Evolutionary conservation across 2,888 invertebrate species (phyloP), one percentile per base, ranked within the genome.

Genomic region (Amiota communis): DNA sequence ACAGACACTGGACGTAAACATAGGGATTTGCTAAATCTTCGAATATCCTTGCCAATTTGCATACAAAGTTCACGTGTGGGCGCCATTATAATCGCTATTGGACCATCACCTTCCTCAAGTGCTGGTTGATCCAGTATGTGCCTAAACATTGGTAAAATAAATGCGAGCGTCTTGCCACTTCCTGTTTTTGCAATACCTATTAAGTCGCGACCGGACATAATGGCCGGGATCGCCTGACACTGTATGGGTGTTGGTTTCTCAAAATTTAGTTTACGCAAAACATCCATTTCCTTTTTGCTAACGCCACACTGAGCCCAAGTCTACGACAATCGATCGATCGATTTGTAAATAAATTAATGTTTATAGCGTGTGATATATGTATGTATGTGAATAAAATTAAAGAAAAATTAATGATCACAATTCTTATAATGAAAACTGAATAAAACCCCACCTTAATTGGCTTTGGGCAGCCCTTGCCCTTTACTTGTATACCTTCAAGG

Each of bases 101-200:
- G 99, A 1, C 99, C 99, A 86, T 99, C 99, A 0, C 96, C 96
- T 86, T 98, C 98, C 82, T 97, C 97, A n/a, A 99, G 88, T 0
- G 95, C 92, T 0, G 96, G 93, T 88, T 99, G 99, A 89, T 99
- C 99, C 74, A 98, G 90, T 47, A 99, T 97, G 86, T 99, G 99
- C 8, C 93, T 91, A 90, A 99, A 97, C 98, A 99, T 98, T 0
- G 99, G 99, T 74, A 99, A 90, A 74, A 99, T 93, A 90, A 99
- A 99, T 0, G 99, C 99, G 70, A 99, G 90, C 0, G 99, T 99
- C 91, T 99, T 99, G 49, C 99, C 99, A 87, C 98, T 98, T 63
- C 99, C 99, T 0, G 99, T 99, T 91, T 99, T 99, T 1, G 99
- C 99, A 88, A 99, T 99, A 72, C 99, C 99, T 86, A 99, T 99